Evolutionary conservation across 2,888 invertebrate genomes (phyloP), one percentile per base, ranked within the genome.

Genomic region (Zelleria hepariella): DNA sequence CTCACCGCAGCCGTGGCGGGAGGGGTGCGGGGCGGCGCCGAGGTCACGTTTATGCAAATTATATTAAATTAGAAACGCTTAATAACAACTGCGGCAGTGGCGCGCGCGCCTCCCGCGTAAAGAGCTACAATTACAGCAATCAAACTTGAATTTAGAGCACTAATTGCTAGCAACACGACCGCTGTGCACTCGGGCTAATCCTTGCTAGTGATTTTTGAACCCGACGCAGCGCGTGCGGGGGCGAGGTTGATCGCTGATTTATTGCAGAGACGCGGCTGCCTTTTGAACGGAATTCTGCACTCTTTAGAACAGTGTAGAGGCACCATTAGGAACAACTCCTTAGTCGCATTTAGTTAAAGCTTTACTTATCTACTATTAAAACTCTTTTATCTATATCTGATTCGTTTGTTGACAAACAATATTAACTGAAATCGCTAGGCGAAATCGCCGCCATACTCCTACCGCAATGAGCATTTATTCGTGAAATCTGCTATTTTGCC

Each of bases 51-150:
- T 87, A 88, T 88, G 88, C 88, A 88, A 88, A 88, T 88, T 75
- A 82, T 83, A 82, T 86, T 86, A 86, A 88, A 88, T 87, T 86
- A 85, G 84, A 81, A 87, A 74, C 87, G 84, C 87, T 88, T 88
- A 83, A 84, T 85, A 85, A 82, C 88, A 88, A 88, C 88, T 88
- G 88, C 82, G 85, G 68, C 81, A 62, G 68, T 73, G 59, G 15
- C 51, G 59, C 59, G 48, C 49, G 26, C 48, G 74, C 73, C 72
- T 72, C 75, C 75, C 73, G 75, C 70, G 75, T 80, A 81, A 86
- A 86, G 86, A 87, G 85, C 83, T 87, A 86, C 85, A 85, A 88
- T 88, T 88, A 87, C 82, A 86, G 82, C 84, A 85, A 88, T 87
- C 84, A 87, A 87, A 87, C 82, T 80, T 79, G 80, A 80, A 86